Evolutionary conservation across 1,140 invertebrate species (phyloP).

Genomic region (Pissodes strobi): DNA sequence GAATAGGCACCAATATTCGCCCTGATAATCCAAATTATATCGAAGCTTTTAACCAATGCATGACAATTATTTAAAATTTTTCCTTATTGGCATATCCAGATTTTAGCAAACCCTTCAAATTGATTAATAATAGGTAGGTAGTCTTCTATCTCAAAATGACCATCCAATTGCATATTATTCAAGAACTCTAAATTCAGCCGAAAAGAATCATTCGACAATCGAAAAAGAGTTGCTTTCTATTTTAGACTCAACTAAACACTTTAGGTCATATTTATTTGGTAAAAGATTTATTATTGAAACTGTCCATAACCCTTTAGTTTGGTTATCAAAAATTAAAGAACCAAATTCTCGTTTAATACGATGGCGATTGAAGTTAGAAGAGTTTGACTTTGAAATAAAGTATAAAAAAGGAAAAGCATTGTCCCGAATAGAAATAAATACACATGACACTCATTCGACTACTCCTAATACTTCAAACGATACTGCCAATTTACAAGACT

Average conservation of each 20-base stretch:
- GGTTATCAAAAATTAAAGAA: conserved; percentile 22
- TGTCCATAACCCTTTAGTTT: conserved; percentile 31
- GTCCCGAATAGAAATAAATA: conserved; percentile 11
- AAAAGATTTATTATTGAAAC: conserved; percentile 21
- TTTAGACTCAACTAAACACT: conserved; percentile 28
- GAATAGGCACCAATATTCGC: too few species aligned
- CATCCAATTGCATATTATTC: conserved; percentile 50
- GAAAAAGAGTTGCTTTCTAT: conserved; percentile 46
- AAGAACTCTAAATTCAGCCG: conserved; percentile 44
- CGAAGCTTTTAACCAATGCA: too few species aligned
- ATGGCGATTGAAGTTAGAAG: not conserved
- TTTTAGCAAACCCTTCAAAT: too few species aligned
- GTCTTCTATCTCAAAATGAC: conserved; percentile 51
- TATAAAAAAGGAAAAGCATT: conserved; percentile 4
- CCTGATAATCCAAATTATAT: too few species aligned
- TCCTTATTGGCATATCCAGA: too few species aligned
- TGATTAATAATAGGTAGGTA: too few species aligned
- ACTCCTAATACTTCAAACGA: not conserved
- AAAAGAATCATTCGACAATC: conserved; percentile 40
- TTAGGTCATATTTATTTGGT: conserved; percentile 11
- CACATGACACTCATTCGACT: conserved; percentile 38
- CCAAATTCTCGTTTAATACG: conserved; percentile 2
- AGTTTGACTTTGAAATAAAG: conserved; percentile 1
- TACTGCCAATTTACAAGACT: conserved; percentile 7
- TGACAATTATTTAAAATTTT: too few species aligned